Conservation (phyloP, 2,888 invertebrate genomes). For the Ariolimax columbianus region DNA sequence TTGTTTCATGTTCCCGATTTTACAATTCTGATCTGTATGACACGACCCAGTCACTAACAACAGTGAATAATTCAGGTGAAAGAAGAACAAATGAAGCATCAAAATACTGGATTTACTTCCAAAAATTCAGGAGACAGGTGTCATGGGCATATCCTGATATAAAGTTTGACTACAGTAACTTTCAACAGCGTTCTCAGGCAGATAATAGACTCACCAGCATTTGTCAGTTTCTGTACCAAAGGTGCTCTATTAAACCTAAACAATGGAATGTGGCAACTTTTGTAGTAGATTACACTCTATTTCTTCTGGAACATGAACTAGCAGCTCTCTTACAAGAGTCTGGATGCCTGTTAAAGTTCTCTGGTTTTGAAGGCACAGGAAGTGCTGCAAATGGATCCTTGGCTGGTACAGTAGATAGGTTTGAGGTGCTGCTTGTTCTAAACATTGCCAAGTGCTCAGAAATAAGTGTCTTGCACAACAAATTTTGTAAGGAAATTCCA, state of each 20-base stretch:
- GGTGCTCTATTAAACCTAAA: constrained; percentile 59
- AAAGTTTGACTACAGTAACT: constrained; percentile 50
- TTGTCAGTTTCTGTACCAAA: constrained; percentile 61
- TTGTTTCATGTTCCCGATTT: constrained; percentile 52
- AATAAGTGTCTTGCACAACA: constrained; percentile 55
- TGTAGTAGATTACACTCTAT: constrained; percentile 63
- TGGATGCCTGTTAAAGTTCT: constrained; percentile 57
- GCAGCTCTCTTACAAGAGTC: constrained; percentile 39
- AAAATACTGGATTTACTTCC: constrained; percentile 55
- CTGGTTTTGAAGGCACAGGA: constrained; percentile 62
- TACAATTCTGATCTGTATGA: constrained; percentile 50
- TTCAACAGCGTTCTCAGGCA: constrained; percentile 33
- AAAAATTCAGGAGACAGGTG: constrained; percentile 46
- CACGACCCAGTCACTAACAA: constrained; percentile 56
- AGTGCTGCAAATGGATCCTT: constrained; percentile 61
- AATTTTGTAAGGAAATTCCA: constrained; percentile 57
- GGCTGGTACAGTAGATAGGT: constrained; percentile 60
- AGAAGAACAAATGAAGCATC: constrained; percentile 44
- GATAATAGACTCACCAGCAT: constrained; percentile 51
- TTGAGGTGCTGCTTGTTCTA: constrained; percentile 65
- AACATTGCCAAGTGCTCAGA: constrained; percentile 54
- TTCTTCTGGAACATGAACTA: constrained; percentile 63
- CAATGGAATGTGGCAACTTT: constrained; percentile 61
- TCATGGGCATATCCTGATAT: constrained; percentile 48
- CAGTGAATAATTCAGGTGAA: constrained; percentile 47